These are phyloP conservation scores for Phalacrocorax pelagicus DNA, from an alignment of 2,113 vertebrate species.

Conservation along the genomic window DNA sequence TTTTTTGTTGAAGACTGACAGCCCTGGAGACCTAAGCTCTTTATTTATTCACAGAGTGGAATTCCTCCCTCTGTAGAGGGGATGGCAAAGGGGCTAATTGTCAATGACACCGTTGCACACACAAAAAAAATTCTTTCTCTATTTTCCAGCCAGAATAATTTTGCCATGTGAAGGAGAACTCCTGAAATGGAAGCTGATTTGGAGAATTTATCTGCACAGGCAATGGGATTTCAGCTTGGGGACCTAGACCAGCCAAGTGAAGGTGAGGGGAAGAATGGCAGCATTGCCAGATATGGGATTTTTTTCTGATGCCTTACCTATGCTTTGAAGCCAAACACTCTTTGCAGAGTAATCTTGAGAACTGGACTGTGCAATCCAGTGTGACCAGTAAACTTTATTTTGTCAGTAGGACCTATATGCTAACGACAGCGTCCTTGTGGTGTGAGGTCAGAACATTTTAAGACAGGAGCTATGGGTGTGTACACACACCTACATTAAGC, in stretches of 20 bases:
- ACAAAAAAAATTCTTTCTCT: neutral
- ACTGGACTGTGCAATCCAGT: neutral
- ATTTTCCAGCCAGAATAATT: neutral
- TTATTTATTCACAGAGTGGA: neutral
- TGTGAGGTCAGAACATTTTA: neutral
- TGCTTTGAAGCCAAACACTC: neutral
- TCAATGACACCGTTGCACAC: neutral
- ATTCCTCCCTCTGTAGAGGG: neutral
- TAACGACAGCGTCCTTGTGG: neutral
- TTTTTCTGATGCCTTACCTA: neutral
- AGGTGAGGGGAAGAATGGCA: neutral
- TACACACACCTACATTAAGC: neutral
- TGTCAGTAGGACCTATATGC: neutral
- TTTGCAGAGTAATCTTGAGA: neutral
- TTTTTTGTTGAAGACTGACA: slow-evolving; percentile 2
- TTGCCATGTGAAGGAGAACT: neutral
- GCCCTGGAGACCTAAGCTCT: neutral
- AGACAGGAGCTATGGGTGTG: neutral
- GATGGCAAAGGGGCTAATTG: slow-evolving; percentile 25
- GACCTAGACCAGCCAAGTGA: neutral
- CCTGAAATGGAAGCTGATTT: neutral
- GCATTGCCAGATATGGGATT: neutral
- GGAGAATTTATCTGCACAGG: neutral
- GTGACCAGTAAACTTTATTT: neutral
- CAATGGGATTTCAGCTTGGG: neutral